A percentile compares a stretch with the other conserved stretches of the same genome.
Conservation (phyloP, 2,113 vertebrate genomes). For the Rattus rattus region DNA sequence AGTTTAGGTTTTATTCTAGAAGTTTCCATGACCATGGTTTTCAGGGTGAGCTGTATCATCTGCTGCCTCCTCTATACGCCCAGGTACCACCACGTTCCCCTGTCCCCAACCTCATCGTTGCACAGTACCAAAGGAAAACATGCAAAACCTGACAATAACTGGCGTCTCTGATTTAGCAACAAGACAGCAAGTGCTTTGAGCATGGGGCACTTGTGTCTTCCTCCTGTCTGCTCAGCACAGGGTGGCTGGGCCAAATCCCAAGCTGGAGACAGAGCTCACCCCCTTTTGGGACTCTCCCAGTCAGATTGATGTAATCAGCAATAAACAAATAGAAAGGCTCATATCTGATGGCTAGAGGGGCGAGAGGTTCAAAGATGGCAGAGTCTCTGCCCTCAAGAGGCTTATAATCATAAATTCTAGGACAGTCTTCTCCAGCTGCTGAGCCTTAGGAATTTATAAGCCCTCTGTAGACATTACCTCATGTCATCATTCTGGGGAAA, state of each 20-base stretch:
- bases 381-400: slow-evolving; percentile 64
- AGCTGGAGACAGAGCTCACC: background rate
- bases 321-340: background rate
- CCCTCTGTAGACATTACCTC: slow-evolving; percentile 76
- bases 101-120: background rate
- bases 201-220: background rate
- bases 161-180: background rate
- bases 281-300: background rate
- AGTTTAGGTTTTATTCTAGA: slow-evolving; percentile 22
- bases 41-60: background rate
- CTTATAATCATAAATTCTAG: slow-evolving; percentile 68
- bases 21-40: background rate
- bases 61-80: background rate
- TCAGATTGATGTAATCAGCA: background rate
- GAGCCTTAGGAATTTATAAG: slow-evolving; percentile 66
- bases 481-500: slow-evolving; percentile 63
- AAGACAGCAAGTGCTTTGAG: background rate
- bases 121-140: background rate
- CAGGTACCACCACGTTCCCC: background rate
- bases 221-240: background rate
- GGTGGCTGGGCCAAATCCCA: background rate
- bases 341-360: background rate
- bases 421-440: slow-evolving; percentile 1
- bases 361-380: background rate
- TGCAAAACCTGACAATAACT: background rate